These are phyloP conservation scores for Baccha elongata DNA, from an alignment of 2,888 invertebrate species.

Conservation along the genomic window DNA sequence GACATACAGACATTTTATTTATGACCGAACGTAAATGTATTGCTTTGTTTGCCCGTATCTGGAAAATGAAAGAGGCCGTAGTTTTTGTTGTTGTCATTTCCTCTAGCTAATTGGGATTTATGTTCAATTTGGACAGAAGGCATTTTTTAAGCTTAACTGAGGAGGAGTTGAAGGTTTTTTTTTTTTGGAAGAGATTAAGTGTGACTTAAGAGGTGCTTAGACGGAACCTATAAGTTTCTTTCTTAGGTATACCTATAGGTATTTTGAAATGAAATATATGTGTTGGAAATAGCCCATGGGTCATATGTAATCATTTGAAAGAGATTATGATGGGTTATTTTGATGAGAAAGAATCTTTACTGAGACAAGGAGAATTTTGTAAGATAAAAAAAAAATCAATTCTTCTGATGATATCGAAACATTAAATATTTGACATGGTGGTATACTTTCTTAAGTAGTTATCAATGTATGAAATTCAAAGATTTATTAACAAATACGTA, in stretches of 20 bases:
- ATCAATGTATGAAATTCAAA: too few species aligned
- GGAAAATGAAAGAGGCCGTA: not conserved
- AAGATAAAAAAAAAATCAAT: too few species aligned
- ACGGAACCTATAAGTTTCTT: not conserved
- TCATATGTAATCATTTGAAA: conserved; percentile 5
- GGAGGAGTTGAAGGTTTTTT: conserved; percentile 9
- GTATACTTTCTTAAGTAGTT: too few species aligned
- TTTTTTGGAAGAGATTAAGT: conserved; percentile 48
- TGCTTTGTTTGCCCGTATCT: conserved; percentile 36
- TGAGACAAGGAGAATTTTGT: too few species aligned
- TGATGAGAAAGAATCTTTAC: too few species aligned
- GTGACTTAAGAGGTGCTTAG: conserved; percentile 16
- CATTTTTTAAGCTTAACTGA: conserved; percentile 39
- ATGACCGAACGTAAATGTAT: conserved; percentile 56
- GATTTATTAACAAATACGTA: too few species aligned
- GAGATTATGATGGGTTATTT: not conserved
- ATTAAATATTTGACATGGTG: too few species aligned
- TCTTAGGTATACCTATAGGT: not conserved
- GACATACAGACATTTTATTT: conserved; percentile 68
- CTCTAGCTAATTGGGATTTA: conserved; percentile 46
- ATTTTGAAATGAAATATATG: not conserved
- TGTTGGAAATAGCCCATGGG: not conserved
- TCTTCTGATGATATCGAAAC: too few species aligned
- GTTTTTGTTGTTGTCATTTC: conserved; percentile 13
- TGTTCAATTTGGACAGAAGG: conserved; percentile 37